Conservation (phyloP, 2,113 vertebrate genomes). For the Axis porcinus region DNA sequence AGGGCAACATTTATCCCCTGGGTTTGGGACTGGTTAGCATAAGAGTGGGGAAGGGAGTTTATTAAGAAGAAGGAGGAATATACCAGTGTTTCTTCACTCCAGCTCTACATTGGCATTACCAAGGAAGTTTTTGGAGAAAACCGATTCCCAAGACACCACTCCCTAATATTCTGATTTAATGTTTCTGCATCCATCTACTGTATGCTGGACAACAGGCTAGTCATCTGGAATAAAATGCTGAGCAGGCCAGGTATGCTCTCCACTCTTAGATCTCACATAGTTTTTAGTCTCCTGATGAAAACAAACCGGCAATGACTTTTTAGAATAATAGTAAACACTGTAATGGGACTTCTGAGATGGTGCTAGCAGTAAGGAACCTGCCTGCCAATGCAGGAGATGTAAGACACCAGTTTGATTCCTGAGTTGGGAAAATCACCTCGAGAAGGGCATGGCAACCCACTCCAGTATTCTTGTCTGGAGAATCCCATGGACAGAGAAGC, state of each 20-base stretch:
- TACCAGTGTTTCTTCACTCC: neutral
- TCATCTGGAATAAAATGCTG: neutral
- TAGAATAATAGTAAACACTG: neutral
- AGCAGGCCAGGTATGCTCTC: neutral
- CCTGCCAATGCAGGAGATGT: neutral
- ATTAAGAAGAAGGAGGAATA: neutral
- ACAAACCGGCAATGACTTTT: neutral
- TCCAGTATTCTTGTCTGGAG: neutral
- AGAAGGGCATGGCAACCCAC: neutral
- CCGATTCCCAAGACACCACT: neutral
- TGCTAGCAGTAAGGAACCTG: neutral
- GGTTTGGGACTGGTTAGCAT: neutral
- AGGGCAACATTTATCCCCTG: neutral
- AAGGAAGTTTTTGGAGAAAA: neutral
- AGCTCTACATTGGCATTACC: neutral
- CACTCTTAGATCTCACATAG: neutral
- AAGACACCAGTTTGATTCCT: accelerated
- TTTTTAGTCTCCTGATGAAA: neutral
- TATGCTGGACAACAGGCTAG: neutral
- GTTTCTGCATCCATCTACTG: neutral
- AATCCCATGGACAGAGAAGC: too few species aligned
- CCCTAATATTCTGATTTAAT: neutral
- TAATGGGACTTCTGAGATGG: neutral
- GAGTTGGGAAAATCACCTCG: neutral
- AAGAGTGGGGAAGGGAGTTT: neutral